These are phyloP conservation scores for Gastrophryne carolinensis DNA, from an alignment of 2,797 vertebrate genomes.

Conservation along the genomic window DNA sequence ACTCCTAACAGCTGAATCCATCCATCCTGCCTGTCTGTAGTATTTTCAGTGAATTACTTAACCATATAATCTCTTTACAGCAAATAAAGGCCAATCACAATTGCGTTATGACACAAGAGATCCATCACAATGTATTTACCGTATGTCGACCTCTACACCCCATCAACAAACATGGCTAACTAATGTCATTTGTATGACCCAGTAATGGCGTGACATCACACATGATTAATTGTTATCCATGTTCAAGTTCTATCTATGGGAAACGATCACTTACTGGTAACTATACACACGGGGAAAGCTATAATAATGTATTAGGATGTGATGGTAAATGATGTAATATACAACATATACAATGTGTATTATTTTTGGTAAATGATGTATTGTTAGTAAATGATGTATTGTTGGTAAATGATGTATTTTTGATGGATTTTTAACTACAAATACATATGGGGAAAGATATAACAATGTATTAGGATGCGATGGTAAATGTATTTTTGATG, in stretches of 20 bases:
- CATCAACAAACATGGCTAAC: conserved; percentile 5
- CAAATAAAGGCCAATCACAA: conserved; percentile 23
- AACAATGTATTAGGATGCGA: too few relatives aligned
- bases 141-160: conserved; percentile 17
- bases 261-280: background rate
- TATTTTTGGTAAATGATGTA: too few relatives aligned
- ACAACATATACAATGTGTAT: too few relatives aligned
- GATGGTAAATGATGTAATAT: too few relatives aligned
- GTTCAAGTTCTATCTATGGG: background rate
- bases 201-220: conserved; percentile 23
- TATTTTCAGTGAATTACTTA: conserved; percentile 41
- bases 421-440: too few relatives aligned
- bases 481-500: too few relatives aligned
- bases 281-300: too few relatives aligned
- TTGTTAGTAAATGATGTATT: too few relatives aligned
- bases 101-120: conserved; percentile 33
- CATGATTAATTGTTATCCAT: conserved; percentile 34
- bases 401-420: too few relatives aligned
- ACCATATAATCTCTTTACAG: conserved; percentile 32
- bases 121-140: conserved; percentile 33
- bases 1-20: conserved; percentile 1
- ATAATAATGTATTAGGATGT: too few relatives aligned
- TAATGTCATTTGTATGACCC: conserved; percentile 38
- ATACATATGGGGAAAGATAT: too few relatives aligned
- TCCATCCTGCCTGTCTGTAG: conserved; percentile 44